These are phyloP conservation scores for Crotalus tigris DNA, from an alignment of 2,113 vertebrate species.

Conservation along the genomic window DNA sequence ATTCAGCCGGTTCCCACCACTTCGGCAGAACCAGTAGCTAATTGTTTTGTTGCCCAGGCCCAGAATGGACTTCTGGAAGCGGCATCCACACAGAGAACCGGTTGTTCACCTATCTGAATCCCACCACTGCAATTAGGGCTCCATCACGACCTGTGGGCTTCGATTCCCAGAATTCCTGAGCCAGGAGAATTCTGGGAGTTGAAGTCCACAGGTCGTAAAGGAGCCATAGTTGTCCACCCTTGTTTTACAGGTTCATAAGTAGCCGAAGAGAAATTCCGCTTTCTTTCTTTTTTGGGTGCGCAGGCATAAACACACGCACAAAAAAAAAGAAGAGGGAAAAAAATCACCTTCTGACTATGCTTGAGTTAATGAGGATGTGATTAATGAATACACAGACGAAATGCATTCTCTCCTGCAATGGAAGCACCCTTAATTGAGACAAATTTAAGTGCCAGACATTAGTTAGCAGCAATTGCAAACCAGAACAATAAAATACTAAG, in stretches of 20 bases:
- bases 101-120: too few relatives aligned
- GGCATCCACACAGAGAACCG: too few relatives aligned
- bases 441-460: slow-evolving; percentile 45
- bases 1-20: too few relatives aligned
- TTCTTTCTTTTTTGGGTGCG: slow-evolving; percentile 1
- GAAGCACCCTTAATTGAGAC: slow-evolving; percentile 54
- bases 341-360: slow-evolving; percentile 28
- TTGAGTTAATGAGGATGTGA: slow-evolving; percentile 53
- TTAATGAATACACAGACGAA: slow-evolving; percentile 49
- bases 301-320: not conserved
- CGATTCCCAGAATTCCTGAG: not conserved
- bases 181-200: not conserved
- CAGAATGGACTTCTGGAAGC: too few relatives aligned
- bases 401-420: slow-evolving; percentile 45
- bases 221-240: not conserved
- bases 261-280: slow-evolving; percentile 10
- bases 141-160: not conserved
- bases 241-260: not conserved
- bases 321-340: not conserved
- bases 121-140: not conserved
- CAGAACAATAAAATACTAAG: slow-evolving; percentile 31
- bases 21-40: too few relatives aligned
- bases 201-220: not conserved
- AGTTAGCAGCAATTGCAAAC: slow-evolving; percentile 40
- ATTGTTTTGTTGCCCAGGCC: too few relatives aligned